Base-by-base conservation (phyloP, 2,888 invertebrate species). In the Nemotelus pantherinus region DNA sequence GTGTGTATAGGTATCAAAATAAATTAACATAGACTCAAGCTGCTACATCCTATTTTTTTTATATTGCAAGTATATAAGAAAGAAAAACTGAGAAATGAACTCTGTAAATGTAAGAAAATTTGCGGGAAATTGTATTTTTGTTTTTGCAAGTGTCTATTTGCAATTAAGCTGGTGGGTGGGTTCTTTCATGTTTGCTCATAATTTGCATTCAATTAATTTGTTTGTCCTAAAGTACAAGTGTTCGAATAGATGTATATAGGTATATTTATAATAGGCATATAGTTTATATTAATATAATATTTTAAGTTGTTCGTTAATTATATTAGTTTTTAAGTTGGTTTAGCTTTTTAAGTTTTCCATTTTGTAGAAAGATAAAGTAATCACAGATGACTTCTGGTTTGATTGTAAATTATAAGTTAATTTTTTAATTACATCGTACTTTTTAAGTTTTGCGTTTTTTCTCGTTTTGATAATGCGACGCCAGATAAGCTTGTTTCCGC, bases 311-410 rank as follows among this genome's bases (percentile, higher is more conserved):
- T 74, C 43, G 63, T 63, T 74, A 50, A 63, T 60, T 74, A 50
- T n/a, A 25, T 72, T 72, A 60, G 41, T 53, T 74, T 57, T 74
- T 48, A 48, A 48, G 6, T 44, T 71, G 74, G 25, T 25, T 63
- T 74, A 48, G 43, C 25, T 43, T 72, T 72, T 58, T 39, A 74
- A 74, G 60, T 74, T 74, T 74, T 63, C 63, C 41, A 68, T 74
- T 45, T 58, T 63, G 63, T 74, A 74, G 63, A 74, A 74, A 74
- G 74, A 74, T 74, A 74, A 74, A 74, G 63, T 74, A 74, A 74
- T 74, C 74, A 74, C 74, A 74, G 74, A 57, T 74, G 60, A 60
- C 60, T 60, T 74, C 60, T 74, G 74, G 74, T 74, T 74, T 55
- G 63, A 74, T 74, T 74, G 60, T 60, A 74, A 74, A 74, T 48